phyloP scores from a whole-genome alignment of 2,888 invertebrate genomes.

The Morpho achilles region DNA sequence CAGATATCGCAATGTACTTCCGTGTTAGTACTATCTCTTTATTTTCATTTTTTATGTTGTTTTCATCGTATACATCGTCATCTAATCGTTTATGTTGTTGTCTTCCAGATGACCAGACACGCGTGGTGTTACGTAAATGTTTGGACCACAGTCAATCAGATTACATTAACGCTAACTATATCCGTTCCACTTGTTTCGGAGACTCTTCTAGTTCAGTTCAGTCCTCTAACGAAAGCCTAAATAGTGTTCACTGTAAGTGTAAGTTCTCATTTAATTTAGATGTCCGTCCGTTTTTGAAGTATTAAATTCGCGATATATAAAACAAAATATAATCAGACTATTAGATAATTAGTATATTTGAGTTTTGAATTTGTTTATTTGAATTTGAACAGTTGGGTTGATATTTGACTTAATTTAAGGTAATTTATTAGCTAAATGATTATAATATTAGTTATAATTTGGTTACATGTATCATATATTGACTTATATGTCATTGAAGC shows the following conservation, averaged over 20 bases:
- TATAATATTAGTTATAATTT: no score
- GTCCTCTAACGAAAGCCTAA: slow-evolving; percentile 58
- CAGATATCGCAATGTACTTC: slow-evolving; percentile 98
- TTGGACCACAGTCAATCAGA: slow-evolving; percentile 83
- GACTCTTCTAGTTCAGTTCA: slow-evolving; percentile 49
- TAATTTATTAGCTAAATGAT: no score
- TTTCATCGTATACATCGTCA: no score
- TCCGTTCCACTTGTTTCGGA: slow-evolving; percentile 74
- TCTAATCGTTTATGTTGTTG: neutral
- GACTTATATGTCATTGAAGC: no score
- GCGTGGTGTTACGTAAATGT: slow-evolving; percentile 87
- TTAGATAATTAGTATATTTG: no score
- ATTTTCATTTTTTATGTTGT: no score
- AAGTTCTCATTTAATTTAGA: neutral
- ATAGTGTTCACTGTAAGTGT: slow-evolving; percentile 56
- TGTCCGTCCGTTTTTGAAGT: neutral
- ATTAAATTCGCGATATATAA: no score
- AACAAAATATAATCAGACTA: no score
- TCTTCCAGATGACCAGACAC: slow-evolving; percentile 89
- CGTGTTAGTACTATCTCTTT: slow-evolving; percentile 75
- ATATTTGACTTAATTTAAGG: no score
- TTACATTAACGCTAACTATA: slow-evolving; percentile 98
- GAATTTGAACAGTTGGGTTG: no score
- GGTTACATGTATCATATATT: no score
- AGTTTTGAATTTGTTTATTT: no score